These are phyloP conservation scores for Lomographa bimaculata DNA, from an alignment of 2,888 invertebrate genomes.

Conservation along the genomic window DNA sequence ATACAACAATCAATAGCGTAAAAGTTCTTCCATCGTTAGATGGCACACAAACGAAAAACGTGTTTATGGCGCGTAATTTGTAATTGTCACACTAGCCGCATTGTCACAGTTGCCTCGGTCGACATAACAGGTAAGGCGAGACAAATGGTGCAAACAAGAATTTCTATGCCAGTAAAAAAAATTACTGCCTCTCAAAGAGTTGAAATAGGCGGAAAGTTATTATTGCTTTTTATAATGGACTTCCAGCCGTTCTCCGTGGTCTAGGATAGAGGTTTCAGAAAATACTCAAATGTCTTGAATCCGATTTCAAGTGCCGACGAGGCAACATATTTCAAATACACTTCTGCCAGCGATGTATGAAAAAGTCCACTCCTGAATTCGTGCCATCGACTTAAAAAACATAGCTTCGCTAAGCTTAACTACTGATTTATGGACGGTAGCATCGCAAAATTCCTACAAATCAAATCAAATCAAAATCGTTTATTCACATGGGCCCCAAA, in stretches of 20 bases:
- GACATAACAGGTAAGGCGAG: constrained; percentile 7
- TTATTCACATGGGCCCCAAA: too few relatives aligned
- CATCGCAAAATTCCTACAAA: too few relatives aligned
- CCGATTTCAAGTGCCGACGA: constrained; percentile 32
- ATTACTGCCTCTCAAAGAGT: constrained; percentile 6
- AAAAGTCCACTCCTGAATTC: constrained; percentile 5
- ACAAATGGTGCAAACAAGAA: constrained; percentile 7
- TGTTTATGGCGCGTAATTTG: too few relatives aligned
- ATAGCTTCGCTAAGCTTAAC: constrained; percentile 31
- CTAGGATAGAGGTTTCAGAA: constrained; percentile 33
- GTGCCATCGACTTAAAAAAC: constrained; percentile 5
- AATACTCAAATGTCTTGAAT: constrained; percentile 30
- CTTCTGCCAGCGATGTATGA: constrained; percentile 14
- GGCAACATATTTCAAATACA: constrained; percentile 31
- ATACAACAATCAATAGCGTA: too few relatives aligned
- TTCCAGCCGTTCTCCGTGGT: constrained; percentile 36
- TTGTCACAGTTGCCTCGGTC: too few relatives aligned
- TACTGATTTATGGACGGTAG: constrained; percentile 39
- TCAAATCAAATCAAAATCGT: too few relatives aligned
- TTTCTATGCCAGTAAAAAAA: constrained; percentile 10
- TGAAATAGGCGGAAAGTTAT: constrained; percentile 5
- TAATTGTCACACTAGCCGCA: too few relatives aligned
- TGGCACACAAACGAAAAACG: too few relatives aligned
- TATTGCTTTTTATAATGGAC: constrained; percentile 17
- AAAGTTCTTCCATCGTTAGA: too few relatives aligned